These are phyloP conservation scores for Rhynchotus rufescens DNA, from an alignment of 2,797 vertebrate genomes.

Conservation along the genomic window DNA sequence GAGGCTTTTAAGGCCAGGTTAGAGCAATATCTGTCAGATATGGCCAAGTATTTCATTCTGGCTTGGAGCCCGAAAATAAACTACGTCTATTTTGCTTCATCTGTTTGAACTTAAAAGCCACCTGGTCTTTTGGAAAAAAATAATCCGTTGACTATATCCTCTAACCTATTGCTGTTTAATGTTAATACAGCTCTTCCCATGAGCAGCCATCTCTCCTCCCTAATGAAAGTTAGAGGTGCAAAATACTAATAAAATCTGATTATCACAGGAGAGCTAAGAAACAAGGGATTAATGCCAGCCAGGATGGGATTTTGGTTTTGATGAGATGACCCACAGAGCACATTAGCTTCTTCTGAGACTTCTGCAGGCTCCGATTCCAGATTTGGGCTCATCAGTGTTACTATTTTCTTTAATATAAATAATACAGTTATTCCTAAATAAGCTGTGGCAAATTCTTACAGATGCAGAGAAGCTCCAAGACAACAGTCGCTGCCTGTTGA, in stretches of 20 bases:
- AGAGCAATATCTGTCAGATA: not conserved
- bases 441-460: not conserved
- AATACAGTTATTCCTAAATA: not conserved
- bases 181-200: not conserved
- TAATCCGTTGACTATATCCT: not conserved
- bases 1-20: not conserved
- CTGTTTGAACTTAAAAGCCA: conserved; percentile 5
- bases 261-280: not conserved
- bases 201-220: not conserved
- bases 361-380: not conserved
- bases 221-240: not conserved
- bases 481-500: not conserved
- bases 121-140: not conserved
- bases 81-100: not conserved
- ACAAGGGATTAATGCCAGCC: not conserved
- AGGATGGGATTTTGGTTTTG: not conserved
- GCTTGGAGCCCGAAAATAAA: not conserved
- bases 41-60: not conserved
- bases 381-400: not conserved
- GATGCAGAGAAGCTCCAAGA: not conserved
- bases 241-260: not conserved
- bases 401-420: not conserved
- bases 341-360: not conserved
- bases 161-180: not conserved
- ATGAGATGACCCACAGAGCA: not conserved